Percentiles rank a stretch among this genome's conserved stretches.
Evolutionary conservation across 2,888 invertebrate genomes (phyloP).

Genomic region (Ennomos fuscantarius): DNA sequence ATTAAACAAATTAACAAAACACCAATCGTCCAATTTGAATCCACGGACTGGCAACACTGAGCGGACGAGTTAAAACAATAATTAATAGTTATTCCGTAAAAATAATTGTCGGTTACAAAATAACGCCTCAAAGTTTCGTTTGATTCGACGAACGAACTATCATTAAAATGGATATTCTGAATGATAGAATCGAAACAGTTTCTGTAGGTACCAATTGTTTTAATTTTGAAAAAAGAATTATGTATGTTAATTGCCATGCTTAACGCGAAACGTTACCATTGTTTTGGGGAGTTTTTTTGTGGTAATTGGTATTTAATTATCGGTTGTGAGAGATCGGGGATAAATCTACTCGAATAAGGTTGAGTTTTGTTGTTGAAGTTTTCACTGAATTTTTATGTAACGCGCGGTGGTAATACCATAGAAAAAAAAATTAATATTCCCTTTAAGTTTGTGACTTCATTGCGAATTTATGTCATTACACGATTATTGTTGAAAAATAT

Average conservation of each 20-base stretch:
- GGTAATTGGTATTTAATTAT: slow-evolving; percentile 69
- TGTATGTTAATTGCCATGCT: slow-evolving; percentile 75
- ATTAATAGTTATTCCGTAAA: slow-evolving; percentile 38
- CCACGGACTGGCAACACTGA: slow-evolving; percentile 35
- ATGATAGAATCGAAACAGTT: slow-evolving; percentile 39
- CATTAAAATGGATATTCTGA: slow-evolving; percentile 39
- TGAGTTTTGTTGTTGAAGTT: neutral
- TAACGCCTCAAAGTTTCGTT: slow-evolving; percentile 29
- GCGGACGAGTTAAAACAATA: slow-evolving; percentile 38
- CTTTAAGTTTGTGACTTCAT: no score
- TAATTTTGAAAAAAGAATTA: slow-evolving; percentile 76
- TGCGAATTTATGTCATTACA: no score
- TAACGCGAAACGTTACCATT: slow-evolving; percentile 65
- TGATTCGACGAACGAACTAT: slow-evolving; percentile 34
- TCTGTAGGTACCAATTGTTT: slow-evolving; percentile 65
- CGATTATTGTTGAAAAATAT: no score
- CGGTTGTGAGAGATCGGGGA: slow-evolving; percentile 36
- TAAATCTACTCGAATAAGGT: slow-evolving; percentile 8
- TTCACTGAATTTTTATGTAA: no score
- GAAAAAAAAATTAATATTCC: no score
- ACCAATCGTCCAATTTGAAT: slow-evolving; percentile 30
- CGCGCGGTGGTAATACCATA: no score
- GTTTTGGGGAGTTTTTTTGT: slow-evolving; percentile 54
- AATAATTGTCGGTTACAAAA: slow-evolving; percentile 41
- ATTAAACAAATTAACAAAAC: slow-evolving; percentile 36